Evolutionary conservation across 1,140 invertebrate genomes (phyloP).

Genomic region (Musca vetustissima): DNA sequence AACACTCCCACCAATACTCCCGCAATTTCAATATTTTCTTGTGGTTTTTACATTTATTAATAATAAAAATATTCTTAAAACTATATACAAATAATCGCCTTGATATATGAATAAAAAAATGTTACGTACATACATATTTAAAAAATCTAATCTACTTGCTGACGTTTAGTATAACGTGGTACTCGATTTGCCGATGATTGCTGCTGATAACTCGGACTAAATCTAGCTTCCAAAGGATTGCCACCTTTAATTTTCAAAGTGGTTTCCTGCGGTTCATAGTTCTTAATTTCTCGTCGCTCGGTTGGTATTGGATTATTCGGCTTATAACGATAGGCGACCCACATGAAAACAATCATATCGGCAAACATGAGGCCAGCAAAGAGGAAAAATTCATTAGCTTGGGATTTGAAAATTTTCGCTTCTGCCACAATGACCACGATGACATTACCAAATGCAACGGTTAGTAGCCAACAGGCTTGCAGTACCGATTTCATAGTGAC

Average conservation of each 20-base stretch:
- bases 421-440: conserved; percentile 80
- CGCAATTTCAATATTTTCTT: too few species aligned
- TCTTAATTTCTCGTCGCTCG: too few species aligned
- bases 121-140: too few species aligned
- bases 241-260: too few species aligned
- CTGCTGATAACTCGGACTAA: not conserved
- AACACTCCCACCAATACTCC: too few species aligned
- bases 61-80: too few species aligned
- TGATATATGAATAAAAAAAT: too few species aligned
- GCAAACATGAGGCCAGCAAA: conserved; percentile 83
- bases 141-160: not conserved
- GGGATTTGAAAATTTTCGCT: conserved; percentile 45
- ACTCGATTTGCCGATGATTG: not conserved
- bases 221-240: not conserved
- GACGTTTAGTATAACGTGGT: not conserved
- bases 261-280: too few species aligned
- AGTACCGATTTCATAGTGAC: conserved; percentile 87
- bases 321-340: conserved; percentile 72
- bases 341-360: conserved; percentile 80
- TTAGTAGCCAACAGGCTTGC: conserved; percentile 87
- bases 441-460: conserved; percentile 90
- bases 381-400: conserved; percentile 78
- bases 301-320: conserved; percentile 32
- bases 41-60: too few species aligned
- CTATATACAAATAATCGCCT: too few species aligned